Evolutionary conservation across 2,797 vertebrate genomes (phyloP).

Genomic region (Anas bahamensis): DNA sequence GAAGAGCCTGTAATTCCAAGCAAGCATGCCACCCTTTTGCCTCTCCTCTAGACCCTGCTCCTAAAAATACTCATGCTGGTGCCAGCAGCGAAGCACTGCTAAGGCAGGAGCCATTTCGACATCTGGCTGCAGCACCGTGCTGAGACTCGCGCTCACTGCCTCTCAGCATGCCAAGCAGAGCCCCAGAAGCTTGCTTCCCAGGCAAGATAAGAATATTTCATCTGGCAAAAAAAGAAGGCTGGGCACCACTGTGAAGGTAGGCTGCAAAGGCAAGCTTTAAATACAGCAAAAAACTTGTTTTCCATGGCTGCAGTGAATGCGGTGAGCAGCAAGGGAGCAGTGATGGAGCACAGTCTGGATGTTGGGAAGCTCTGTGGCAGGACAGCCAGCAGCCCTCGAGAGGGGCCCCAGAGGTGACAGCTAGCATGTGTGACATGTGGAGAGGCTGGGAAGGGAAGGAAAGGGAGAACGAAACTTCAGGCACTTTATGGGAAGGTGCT

Average conservation of each 20-base stretch:
- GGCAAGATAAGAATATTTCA: no score
- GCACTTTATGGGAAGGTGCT: neutral
- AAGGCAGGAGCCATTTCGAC: neutral
- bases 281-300: neutral
- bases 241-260: neutral
- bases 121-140: neutral
- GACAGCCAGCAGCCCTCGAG: neutral
- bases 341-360: neutral
- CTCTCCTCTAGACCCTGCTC: neutral
- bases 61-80: accelerated
- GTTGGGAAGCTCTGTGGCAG: neutral
- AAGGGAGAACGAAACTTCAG: neutral
- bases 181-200: no score
- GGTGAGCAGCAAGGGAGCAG: accelerated
- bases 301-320: accelerated
- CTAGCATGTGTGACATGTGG: neutral
- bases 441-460: neutral
- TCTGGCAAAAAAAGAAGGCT: neutral
- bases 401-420: neutral
- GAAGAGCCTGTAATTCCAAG: neutral
- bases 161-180: neutral
- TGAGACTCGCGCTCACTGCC: accelerated
- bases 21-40: accelerated
- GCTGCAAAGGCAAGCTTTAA: neutral
- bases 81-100: neutral